phyloP scores from a whole-genome alignment of 2,113 vertebrate species.

The Piaya cayana region DNA sequence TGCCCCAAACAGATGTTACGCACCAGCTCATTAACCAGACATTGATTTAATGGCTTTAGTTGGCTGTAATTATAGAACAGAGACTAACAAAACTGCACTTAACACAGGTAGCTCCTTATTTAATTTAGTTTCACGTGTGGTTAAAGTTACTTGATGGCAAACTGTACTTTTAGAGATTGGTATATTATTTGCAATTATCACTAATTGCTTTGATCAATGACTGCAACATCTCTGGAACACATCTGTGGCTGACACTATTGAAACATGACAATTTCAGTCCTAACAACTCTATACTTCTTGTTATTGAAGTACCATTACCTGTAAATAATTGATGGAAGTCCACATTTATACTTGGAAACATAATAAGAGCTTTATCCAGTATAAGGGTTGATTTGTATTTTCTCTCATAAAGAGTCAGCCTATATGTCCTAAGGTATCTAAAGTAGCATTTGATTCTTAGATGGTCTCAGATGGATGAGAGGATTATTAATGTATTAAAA shows the following conservation, averaged over 20 bases:
- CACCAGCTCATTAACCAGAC: neutral
- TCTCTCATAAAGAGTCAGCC: neutral
- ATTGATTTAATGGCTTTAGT: neutral
- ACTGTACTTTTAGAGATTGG: neutral
- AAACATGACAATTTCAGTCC: neutral
- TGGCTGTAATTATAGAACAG: neutral
- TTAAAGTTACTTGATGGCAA: conserved; percentile 2
- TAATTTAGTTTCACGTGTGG: neutral
- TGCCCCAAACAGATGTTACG: neutral
- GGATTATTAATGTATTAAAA: neutral
- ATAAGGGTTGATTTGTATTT: neutral
- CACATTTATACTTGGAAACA: neutral
- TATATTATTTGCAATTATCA: neutral
- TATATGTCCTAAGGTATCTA: neutral
- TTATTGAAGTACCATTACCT: neutral
- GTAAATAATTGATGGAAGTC: neutral
- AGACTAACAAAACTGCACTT: neutral
- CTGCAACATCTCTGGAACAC: neutral
- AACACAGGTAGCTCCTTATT: neutral
- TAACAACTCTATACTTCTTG: neutral
- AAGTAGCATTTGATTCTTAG: neutral
- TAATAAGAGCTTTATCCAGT: neutral
- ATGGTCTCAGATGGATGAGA: neutral
- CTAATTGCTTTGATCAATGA: neutral
- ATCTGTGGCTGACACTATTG: neutral